phyloP scores from a whole-genome alignment of 2,888 invertebrate genomes.

The Pasiphila rectangulata region DNA sequence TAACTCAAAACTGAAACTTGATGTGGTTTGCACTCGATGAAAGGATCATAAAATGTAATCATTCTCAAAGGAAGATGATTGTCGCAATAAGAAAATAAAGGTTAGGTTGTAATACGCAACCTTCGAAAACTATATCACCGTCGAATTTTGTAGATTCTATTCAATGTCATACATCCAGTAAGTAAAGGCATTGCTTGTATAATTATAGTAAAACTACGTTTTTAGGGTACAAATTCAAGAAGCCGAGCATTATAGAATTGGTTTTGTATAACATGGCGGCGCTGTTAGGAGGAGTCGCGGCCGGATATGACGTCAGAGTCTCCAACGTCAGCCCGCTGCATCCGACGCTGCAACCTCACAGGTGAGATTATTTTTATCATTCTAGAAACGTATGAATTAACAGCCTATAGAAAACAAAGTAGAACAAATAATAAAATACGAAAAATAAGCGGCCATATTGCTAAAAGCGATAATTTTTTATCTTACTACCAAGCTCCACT shows the following conservation, averaged over 20 bases:
- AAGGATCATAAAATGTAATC: no score
- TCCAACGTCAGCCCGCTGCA: constrained; percentile 92
- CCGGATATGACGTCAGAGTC: constrained; percentile 94
- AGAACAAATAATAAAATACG: no score
- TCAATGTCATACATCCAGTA: neutral
- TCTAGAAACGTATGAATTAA: no score
- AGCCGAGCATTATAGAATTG: constrained; percentile 86
- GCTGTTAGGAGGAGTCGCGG: constrained; percentile 93
- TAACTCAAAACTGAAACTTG: no score
- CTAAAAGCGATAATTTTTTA: no score
- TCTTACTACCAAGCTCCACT: no score
- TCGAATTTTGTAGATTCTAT: neutral
- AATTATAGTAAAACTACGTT: constrained; percentile 24
- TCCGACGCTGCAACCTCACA: constrained; percentile 87
- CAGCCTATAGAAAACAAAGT: no score
- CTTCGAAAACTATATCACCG: neutral
- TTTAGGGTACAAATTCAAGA: constrained; percentile 82
- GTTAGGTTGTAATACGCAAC: no score
- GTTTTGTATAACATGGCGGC: constrained; percentile 95
- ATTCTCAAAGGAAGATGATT: no score
- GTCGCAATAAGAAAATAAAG: no score
- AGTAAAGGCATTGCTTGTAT: constrained; percentile 10
- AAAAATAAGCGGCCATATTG: no score
- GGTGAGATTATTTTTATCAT: constrained; percentile 63
- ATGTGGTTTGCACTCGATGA: no score